Base-by-base conservation (phyloP, 2,888 invertebrate genomes). In the Cybosia mesomella region DNA sequence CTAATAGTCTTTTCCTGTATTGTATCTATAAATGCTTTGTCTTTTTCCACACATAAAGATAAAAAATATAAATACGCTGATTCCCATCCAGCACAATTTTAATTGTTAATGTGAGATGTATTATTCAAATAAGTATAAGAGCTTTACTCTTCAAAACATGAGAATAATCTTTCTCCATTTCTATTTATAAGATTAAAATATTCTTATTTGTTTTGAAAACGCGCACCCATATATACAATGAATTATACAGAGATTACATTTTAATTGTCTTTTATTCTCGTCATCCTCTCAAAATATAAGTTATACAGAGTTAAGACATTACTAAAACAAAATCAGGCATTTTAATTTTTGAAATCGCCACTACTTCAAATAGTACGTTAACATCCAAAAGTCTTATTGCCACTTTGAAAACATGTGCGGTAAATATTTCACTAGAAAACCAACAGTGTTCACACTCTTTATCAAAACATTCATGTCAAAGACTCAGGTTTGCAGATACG, bases 381-480 rank as follows among this genome's bases (percentile, higher is more conserved):
- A 64, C n/a, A 24, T 64, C n/a, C 28, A 78, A 72, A 80, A 80
- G 78, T 75, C 73, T 68, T 67, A 67, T 71, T 75, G 67, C 39
- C 54, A 68, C 67, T 70, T 65, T 54, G 65, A 70, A 68, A 73
- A 76, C 77, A 79, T 72, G 64, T 72, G 63, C 63, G 70, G 82
- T 80, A 88, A 87, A 88, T 85, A 87, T 87, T 81, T 81, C 71
- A 77, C 72, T 73, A 76, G 79, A 79, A 83, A 84, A 77, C 79
- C 79, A 85, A 86, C 83, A 75, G 70, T 78, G 75, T 80, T 83
- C 77, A 79, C 80, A 81, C 82, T 83, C 84, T 84, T 83, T 80
- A 75, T 81, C 77, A 73, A 85, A 87, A 88, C 81, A 83, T 84
- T 85, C 79, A 77, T 80, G 82, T 85, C 83, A 82, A 85, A 80